Evolutionary conservation across 2,888 invertebrate species (phyloP).

Genomic region (Polia nebulosa): DNA sequence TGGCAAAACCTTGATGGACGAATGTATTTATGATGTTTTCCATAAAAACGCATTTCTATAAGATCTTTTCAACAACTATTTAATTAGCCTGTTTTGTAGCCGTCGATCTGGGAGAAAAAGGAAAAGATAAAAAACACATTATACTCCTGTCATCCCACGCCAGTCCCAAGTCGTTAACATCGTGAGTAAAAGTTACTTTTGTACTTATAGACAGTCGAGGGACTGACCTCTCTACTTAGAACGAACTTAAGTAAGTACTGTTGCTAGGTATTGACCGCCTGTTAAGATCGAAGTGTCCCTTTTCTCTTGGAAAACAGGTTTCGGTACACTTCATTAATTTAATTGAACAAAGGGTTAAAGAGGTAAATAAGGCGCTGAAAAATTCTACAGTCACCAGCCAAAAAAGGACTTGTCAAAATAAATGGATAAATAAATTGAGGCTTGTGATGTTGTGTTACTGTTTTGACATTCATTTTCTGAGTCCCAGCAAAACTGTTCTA

Average conservation of each 20-base stretch:
- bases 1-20: too few species aligned
- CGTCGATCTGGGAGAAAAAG: slow-evolving; percentile 38
- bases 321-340: too few species aligned
- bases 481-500: not conserved
- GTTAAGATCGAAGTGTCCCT: not conserved
- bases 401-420: too few species aligned
- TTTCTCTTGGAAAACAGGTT: not conserved
- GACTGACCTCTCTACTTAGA: slow-evolving; percentile 44
- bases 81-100: slow-evolving; percentile 7
- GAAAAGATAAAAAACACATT: slow-evolving; percentile 47
- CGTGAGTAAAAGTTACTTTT: slow-evolving; percentile 45
- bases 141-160: slow-evolving; percentile 54
- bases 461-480: too few species aligned
- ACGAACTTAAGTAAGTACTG: slow-evolving; percentile 15
- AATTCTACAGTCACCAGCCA: too few species aligned
- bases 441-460: not conserved
- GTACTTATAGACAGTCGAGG: slow-evolving; percentile 39
- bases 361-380: too few species aligned
- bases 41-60: slow-evolving; percentile 2
- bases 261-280: slow-evolving; percentile 21
- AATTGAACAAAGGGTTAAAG: too few species aligned
- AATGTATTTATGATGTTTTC: not conserved
- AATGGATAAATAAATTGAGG: too few species aligned
- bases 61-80: not conserved
- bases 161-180: slow-evolving; percentile 54